Percentiles rank a stretch among this genome's conserved stretches.
Evolutionary conservation across 2,888 invertebrate species (phyloP).

Genomic region (Epinotia bilunana): DNA sequence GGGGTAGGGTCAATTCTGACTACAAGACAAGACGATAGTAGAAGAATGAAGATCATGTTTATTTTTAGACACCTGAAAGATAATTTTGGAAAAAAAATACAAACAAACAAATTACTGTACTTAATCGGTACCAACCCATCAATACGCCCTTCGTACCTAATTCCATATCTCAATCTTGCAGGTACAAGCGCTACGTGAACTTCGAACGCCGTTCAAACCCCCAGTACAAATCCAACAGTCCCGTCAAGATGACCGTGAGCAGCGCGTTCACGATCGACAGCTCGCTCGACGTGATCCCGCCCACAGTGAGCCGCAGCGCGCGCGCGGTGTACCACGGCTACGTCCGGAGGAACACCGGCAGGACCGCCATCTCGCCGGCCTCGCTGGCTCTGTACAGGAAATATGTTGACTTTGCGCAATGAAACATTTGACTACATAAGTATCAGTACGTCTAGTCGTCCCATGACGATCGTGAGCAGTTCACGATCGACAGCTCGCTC

Average conservation of each 20-base stretch:
- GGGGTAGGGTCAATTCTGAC: too few species aligned
- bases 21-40: too few species aligned
- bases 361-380: constrained; percentile 65
- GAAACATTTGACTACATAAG: constrained; percentile 25
- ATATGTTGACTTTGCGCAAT: constrained; percentile 68
- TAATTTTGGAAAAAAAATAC: too few species aligned
- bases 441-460: constrained; percentile 73
- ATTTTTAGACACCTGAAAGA: too few species aligned
- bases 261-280: constrained; percentile 87
- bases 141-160: too few species aligned
- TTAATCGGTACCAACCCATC: too few species aligned
- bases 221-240: constrained; percentile 75
- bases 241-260: constrained; percentile 84
- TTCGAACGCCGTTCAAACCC: constrained; percentile 86
- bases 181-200: constrained; percentile 85
- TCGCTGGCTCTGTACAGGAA: constrained; percentile 65
- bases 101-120: too few species aligned
- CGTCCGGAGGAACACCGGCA: constrained; percentile 84
- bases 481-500: constrained; percentile 86
- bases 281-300: constrained; percentile 86
- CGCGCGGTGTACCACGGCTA: constrained; percentile 89
- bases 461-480: constrained; percentile 84
- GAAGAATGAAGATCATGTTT: too few species aligned
- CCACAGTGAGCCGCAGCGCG: constrained; percentile 85
- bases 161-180: constrained; percentile 53